Evolutionary conservation across 2,113 vertebrate genomes (phyloP).

Genomic region (Arothron firmamentum): DNA sequence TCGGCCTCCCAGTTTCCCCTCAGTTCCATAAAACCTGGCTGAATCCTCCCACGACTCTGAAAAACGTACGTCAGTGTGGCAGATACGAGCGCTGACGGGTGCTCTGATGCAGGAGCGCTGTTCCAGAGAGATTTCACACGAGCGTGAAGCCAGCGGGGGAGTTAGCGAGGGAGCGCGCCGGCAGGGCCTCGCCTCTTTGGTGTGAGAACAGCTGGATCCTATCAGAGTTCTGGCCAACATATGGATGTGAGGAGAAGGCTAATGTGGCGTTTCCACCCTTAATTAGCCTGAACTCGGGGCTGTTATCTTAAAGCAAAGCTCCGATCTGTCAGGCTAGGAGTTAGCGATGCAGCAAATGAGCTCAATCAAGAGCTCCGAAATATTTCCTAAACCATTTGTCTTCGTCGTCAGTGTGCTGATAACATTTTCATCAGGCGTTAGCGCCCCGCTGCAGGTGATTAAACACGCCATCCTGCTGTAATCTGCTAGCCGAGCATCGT

Average conservation of each 20-base stretch:
- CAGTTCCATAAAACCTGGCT: conserved; percentile 13
- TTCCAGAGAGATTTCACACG: conserved; percentile 50
- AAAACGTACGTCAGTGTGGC: background rate
- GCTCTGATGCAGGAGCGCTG: conserved; percentile 18
- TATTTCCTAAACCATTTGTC: conserved; percentile 17
- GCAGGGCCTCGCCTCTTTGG: conserved; percentile 21
- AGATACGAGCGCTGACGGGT: conserved; percentile 27
- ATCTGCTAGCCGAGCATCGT: conserved; percentile 9
- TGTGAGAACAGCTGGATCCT: conserved; percentile 50
- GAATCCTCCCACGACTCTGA: conserved; percentile 7
- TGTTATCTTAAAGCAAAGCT: conserved; percentile 57
- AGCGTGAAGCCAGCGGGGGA: conserved; percentile 36
- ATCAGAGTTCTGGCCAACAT: conserved; percentile 47
- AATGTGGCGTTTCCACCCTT: conserved; percentile 46
- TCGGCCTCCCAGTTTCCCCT: conserved; percentile 11
- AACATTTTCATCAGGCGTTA: background rate
- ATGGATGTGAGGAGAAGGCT: conserved; percentile 43
- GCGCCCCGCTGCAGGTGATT: conserved; percentile 14
- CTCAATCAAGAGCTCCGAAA: conserved; percentile 15
- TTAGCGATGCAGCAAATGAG: conserved; percentile 28
- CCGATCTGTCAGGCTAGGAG: conserved; percentile 27
- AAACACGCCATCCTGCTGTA: conserved; percentile 4
- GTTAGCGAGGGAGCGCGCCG: conserved; percentile 14
- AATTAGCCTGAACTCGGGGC: conserved; percentile 40
- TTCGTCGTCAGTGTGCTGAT: background rate